Conservation (phyloP, 1,140 invertebrate genomes). For the Dufourea novaeangliae region DNA sequence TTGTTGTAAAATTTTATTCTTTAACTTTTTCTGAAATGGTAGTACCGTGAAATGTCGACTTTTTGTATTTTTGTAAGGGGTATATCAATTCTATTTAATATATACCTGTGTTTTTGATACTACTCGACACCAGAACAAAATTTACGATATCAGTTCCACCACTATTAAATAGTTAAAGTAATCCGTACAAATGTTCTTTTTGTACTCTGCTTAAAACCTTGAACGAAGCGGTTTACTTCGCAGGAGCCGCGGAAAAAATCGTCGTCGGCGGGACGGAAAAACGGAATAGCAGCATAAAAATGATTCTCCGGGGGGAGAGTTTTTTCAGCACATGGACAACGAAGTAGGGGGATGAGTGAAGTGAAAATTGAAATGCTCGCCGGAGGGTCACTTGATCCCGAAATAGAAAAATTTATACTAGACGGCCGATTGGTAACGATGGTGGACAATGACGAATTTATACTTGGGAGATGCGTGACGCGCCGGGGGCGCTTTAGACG, state of each 20-base stretch:
- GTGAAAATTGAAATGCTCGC: conserved; percentile 75
- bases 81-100: no score
- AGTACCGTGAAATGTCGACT: no score
- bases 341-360: conserved; percentile 35
- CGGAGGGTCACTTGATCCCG: conserved; percentile 62
- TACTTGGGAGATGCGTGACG: conserved; percentile 37
- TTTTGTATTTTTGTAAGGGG: no score
- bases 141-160: no score
- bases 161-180: no score
- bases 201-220: no score
- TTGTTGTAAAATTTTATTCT: no score
- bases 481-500: neutral
- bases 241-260: neutral
- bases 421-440: conserved; percentile 52
- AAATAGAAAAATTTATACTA: conserved; percentile 64
- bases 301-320: conserved; percentile 55
- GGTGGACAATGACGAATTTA: conserved; percentile 49
- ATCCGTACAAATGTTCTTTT: no score
- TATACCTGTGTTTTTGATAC: no score
- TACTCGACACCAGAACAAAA: no score
- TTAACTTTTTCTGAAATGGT: no score
- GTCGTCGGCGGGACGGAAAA: conserved; percentile 5
- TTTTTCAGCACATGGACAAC: conserved; percentile 51
- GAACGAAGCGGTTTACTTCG: conserved; percentile 8
- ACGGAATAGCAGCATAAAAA: conserved; percentile 60